phyloP scores from a whole-genome alignment of 2,888 invertebrate species.

The Folsomia candida region DNA sequence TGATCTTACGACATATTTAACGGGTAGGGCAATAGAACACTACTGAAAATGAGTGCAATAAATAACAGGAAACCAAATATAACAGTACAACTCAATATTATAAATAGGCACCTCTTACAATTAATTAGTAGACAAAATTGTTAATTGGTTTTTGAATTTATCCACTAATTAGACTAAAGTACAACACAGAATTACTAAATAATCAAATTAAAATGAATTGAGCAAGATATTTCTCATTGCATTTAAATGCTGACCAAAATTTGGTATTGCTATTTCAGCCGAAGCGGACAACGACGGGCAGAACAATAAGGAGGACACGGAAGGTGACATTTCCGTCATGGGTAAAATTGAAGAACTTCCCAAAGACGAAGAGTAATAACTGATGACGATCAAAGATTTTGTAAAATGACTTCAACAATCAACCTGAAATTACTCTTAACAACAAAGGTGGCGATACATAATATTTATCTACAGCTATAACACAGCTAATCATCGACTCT shows the following conservation, averaged over 20 bases:
- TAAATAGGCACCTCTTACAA: not conserved
- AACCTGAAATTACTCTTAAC: too few relatives aligned
- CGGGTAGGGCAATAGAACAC: conserved; percentile 5
- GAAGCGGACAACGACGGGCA: conserved; percentile 23
- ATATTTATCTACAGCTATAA: too few relatives aligned
- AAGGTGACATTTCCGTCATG: conserved; percentile 33
- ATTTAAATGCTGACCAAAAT: not conserved
- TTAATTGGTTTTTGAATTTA: not conserved
- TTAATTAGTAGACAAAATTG: not conserved
- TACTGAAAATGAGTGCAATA: not conserved
- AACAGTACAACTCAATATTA: too few relatives aligned
- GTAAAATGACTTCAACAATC: too few relatives aligned
- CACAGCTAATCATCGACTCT: too few relatives aligned
- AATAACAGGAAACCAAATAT: not conserved
- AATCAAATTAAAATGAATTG: too few relatives aligned
- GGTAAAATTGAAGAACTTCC: conserved; percentile 31
- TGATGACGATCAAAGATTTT: too few relatives aligned
- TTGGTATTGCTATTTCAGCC: conserved; percentile 1
- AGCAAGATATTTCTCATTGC: not conserved
- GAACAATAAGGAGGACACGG: conserved; percentile 33
- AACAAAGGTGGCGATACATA: too few relatives aligned
- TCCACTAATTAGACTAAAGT: not conserved
- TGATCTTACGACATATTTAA: conserved; percentile 11
- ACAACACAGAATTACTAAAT: not conserved
- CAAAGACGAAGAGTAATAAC: conserved; percentile 35